A percentile compares a stretch with the other conserved stretches of the same genome.
Conservation (phyloP, 64 coral and sea anemone species). For the Porites australiensis region DNA sequence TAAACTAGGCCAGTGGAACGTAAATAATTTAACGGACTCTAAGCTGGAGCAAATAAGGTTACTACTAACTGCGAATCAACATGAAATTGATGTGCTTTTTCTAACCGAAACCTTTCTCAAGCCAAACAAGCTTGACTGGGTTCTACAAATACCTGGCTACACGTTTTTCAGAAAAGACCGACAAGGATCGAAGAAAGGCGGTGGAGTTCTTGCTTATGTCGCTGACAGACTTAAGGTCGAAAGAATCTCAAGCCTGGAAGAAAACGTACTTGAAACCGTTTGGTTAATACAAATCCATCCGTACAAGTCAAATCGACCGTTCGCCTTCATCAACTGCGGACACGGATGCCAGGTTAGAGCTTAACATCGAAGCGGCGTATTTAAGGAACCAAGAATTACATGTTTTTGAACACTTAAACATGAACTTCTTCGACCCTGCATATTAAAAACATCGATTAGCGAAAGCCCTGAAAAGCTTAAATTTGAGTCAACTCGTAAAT, state of each 20-base stretch:
- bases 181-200: constrained; percentile 18
- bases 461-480: constrained; percentile 31
- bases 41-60: constrained; percentile 19
- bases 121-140: neutral
- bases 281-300: constrained; percentile 34
- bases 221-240: constrained; percentile 4
- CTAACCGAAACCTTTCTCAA: constrained; percentile 45
- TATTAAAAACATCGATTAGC: constrained; percentile 36
- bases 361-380: constrained; percentile 52
- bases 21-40: neutral
- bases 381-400: constrained; percentile 52
- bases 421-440: constrained; percentile 13
- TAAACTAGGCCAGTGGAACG: neutral
- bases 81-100: neutral
- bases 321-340: constrained; percentile 30
- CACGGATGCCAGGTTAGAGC: constrained; percentile 19
- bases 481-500: constrained; percentile 39
- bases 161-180: neutral
- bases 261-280: constrained; percentile 30
- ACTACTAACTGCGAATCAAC: neutral
- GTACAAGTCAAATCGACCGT: constrained; percentile 34
- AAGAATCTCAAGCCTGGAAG: constrained; percentile 13
- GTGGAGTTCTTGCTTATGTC: constrained; percentile 38
- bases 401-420: constrained; percentile 62
- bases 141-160: neutral